Evolutionary conservation across 2,797 vertebrate species (phyloP).

Genomic region (Lemur catta): DNA sequence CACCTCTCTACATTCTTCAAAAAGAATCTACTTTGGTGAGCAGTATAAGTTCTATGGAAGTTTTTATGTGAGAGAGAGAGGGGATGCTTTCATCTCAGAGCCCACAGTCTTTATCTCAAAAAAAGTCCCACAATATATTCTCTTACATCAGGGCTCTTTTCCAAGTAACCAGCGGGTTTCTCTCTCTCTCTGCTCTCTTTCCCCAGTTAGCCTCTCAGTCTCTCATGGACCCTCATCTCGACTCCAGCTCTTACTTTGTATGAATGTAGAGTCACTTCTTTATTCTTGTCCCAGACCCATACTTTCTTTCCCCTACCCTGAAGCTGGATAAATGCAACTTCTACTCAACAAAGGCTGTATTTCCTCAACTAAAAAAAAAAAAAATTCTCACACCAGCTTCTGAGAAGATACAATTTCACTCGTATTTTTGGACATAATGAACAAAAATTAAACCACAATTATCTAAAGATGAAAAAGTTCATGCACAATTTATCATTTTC

Average conservation of each 20-base stretch:
- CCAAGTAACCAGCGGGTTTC: not conserved
- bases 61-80: not conserved
- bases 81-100: not conserved
- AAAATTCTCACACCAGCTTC: constrained; percentile 27
- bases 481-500: not conserved
- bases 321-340: not conserved
- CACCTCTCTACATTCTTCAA: constrained; percentile 12
- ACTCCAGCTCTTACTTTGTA: not conserved
- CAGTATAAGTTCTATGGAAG: not conserved
- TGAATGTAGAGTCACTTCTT: not conserved
- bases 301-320: constrained; percentile 24
- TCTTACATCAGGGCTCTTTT: not conserved
- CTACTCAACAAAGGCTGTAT: not conserved
- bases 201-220: not conserved
- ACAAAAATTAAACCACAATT: constrained; percentile 15
- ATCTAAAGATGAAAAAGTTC: constrained; percentile 35
- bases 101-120: not conserved
- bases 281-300: not conserved
- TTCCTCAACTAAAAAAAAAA: constrained; percentile 10
- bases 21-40: not conserved
- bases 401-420: constrained; percentile 29
- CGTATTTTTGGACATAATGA: not conserved
- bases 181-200: not conserved
- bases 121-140: not conserved
- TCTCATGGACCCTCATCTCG: not conserved